phyloP scores from a whole-genome alignment of 2,113 vertebrate genomes.

The Ardeotis arabs region DNA sequence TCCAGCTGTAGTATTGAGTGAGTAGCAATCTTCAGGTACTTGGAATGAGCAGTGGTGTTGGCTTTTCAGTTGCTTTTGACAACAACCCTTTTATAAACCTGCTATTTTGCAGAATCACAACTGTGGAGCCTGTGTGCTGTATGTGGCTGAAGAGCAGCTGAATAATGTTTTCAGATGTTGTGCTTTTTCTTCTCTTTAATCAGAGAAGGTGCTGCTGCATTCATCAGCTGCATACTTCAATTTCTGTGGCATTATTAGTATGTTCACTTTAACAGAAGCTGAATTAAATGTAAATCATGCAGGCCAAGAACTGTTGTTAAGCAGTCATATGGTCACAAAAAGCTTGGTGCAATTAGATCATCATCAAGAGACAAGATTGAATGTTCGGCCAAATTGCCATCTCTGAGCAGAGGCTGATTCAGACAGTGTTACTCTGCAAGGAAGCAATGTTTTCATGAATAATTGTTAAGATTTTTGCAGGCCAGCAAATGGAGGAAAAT shows the following conservation, averaged over 20 bases:
- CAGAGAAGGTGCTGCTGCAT: background rate
- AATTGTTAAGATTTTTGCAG: background rate
- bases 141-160: background rate
- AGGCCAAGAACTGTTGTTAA: background rate
- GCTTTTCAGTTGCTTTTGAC: conserved; percentile 24
- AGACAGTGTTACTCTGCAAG: background rate
- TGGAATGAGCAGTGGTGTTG: background rate
- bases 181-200: background rate
- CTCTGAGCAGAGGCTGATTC: background rate
- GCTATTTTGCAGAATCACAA: background rate
- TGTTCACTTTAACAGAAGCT: background rate
- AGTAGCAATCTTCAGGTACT: conserved; percentile 4
- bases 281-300: background rate
- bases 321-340: background rate
- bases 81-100: background rate
- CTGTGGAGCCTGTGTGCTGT: background rate
- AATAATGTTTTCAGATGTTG: background rate
- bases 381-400: background rate
- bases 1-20: background rate
- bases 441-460: background rate
- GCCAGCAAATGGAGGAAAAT: background rate
- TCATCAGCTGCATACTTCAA: background rate
- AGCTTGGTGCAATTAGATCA: background rate
- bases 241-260: background rate
- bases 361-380: background rate